Base-by-base conservation (phyloP, 1,140 invertebrate genomes). In the Acarapis woodi region DNA sequence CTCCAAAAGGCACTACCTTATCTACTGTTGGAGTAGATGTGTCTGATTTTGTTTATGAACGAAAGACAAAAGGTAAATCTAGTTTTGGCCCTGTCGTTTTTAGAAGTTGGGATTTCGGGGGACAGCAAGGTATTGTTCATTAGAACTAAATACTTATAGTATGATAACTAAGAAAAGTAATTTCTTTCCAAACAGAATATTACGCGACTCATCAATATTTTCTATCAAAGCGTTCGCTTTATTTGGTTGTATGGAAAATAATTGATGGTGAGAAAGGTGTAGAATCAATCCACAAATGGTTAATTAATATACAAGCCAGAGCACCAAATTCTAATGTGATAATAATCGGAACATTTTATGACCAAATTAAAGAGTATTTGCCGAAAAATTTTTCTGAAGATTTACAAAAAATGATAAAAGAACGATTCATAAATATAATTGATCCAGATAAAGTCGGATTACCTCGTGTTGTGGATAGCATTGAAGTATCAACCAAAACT, bases 201-300 rank as follows among this genome's bases (percentile, higher is more conserved):
- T 94, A 94, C 52, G 78, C 87, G 0, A 96, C 88, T 1, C 88
- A 96, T 62, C 85, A 96, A 49, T 97, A 96, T 53, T 97, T 97
- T 53, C 58, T 99, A 10, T 90, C 85, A 0, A 82, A 85, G 44
- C 61, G 90, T 23, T 90, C 87, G 41, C 57, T 99, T 1, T 96
- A 94, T 50, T 59, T 99, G 10, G 87, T 96, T 3, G 66, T 88
- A 0, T 99, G 88, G 87, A 71, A 72, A 42, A 75, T 94, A 10
- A 74, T 71, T 0, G 85, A 96, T 50, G 87, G 88, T 0, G 70
- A 83, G 42, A 68, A 69, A 48, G 88, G 85, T 0, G 66, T 97
- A 3, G 69, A 72, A 9, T 75, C 76, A 47, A 77, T 96, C 39
- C 62, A 85, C 32, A 73, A 87, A 44, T 97, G 88, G 88, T 62